Base-by-base conservation (phyloP, 1,140 invertebrate genomes). In the Drosophila kohkoa region DNA sequence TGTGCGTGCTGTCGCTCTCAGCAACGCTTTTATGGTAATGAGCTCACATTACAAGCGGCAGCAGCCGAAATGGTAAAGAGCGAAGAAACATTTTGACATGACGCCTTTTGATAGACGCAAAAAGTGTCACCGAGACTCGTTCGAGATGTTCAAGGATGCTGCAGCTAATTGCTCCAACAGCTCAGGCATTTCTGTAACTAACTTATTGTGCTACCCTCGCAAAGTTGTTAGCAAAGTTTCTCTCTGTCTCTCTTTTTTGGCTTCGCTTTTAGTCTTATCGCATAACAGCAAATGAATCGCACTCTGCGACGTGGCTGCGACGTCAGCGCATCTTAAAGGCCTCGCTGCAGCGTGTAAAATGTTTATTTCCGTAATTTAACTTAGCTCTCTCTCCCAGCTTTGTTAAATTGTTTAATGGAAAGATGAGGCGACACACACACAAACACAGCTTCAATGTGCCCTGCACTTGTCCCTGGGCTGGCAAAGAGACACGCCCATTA, bases 21-120 rank as follows among this genome's bases (percentile, higher is more conserved):
- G 83, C 81, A 72, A 75, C 75, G 83, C 83, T 87, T 88, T 88
- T 88, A 88, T 88, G 85, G 85, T 89, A 88, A 88, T 89, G 85
- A 88, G 85, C 85, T 89, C 83, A 74, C 85, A 88, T 88, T 88
- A 83, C 85, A 87, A 76, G 82, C 67, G 69, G 66, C 82, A 77
- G 51, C 63, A 45, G 48, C 15, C 63, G 48, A 59, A 67, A 67
- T 38, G 63, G 63, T 63, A 68, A 64, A 60, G 48, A 67, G 54
- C 71, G 49, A 71, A 51, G 51, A 76, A 82, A 79, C 77, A 77
- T 86, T 87, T 79, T 81, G 83, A 87, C 79, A 82, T 74, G 71
- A 70, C 51, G 79, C 75, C 71, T 59, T 72, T 72, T 76, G 69
- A 76, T 72, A 66, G 69, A 72, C 60, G 74, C 49, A 60, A 38